Percentiles rank a stretch among this genome's conserved stretches.
phyloP scores from a whole-genome alignment of 2,888 invertebrate species.

The Tetheella fluctuosa region DNA sequence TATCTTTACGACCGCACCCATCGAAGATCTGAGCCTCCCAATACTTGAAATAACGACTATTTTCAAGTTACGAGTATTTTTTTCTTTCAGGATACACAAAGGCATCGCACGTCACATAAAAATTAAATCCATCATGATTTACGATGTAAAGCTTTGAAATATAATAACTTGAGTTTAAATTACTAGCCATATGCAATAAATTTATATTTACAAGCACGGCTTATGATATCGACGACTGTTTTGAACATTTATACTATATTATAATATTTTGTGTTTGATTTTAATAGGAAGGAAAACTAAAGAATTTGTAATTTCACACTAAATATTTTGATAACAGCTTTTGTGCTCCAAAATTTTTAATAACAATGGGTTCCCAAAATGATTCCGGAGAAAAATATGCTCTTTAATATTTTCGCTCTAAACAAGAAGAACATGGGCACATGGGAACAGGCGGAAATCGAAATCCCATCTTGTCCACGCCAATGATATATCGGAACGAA shows the following conservation, averaged over 20 bases:
- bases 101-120: constrained; percentile 68
- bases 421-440: constrained; percentile 25
- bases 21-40: not conserved
- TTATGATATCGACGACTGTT: constrained; percentile 39
- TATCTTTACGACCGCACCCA: not conserved
- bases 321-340: no score
- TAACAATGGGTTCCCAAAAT: no score
- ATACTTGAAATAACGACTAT: constrained; percentile 25
- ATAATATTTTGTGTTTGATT: not conserved
- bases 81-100: constrained; percentile 44
- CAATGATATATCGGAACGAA: constrained; percentile 42
- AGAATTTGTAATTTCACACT: no score
- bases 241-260: not conserved
- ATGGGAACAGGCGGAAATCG: constrained; percentile 32
- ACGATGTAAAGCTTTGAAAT: constrained; percentile 75
- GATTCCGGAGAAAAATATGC: no score
- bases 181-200: constrained; percentile 68
- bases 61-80: constrained; percentile 32
- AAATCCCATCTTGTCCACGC: constrained; percentile 37
- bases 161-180: constrained; percentile 76
- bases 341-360: no score
- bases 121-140: constrained; percentile 76
- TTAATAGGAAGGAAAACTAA: not conserved
- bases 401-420: constrained; percentile 19
- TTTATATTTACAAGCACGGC: constrained; percentile 59